Evolutionary conservation across 2,888 invertebrate genomes (phyloP), one percentile per base, ranked within the genome.

Genomic region (Chaetoderma sp.): DNA sequence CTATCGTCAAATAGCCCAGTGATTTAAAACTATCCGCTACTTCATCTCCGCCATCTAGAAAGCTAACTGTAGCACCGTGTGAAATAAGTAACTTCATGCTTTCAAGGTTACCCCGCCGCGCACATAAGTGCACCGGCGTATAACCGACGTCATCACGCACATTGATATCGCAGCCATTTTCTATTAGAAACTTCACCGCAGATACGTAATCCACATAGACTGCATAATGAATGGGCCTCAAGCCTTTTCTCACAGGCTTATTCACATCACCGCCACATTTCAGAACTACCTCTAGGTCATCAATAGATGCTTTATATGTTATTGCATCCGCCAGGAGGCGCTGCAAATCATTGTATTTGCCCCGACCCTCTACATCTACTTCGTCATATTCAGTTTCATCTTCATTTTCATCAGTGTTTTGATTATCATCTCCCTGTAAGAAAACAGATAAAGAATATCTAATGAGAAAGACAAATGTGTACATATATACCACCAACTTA

Each of bases 221-320:
- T 0, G 96, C 96, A 87, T 96, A 96, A 88, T 96, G 96, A 36
- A 96, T 88, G 0, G 96, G 95, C 64, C 93, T 90, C 52, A 96
- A 89, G 1, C 96, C 96, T 85, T 94, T 93, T 45, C 93, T 93
- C 32, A 95, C 94, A 27, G 93, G 90, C 75, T 92, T 93, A 81
- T 92, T 92, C 25, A 92, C 90, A 88, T 90, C 71, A 2, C 70
- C 80, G 3, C 96, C 96, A 81, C 93, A 93, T 21, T 94, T 93
- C 62, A 96, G 88, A 3, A 95, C 88, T 67, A 95, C 93, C 56
- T 94, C 88, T 65, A 96, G 92, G 85, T 96, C 96, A 78, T 94
- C 94, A 65, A 95, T 87, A 0, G 94, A 92, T 49, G 94, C 93
- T 90, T 94, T 92, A 60, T 93, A 90, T 73, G 94, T 94, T 86